Percentiles rank a stretch among this genome's conserved stretches.
These are phyloP conservation scores for Listronotus bonariensis DNA, from an alignment of 1,140 invertebrate genomes.

Conservation along the genomic window DNA sequence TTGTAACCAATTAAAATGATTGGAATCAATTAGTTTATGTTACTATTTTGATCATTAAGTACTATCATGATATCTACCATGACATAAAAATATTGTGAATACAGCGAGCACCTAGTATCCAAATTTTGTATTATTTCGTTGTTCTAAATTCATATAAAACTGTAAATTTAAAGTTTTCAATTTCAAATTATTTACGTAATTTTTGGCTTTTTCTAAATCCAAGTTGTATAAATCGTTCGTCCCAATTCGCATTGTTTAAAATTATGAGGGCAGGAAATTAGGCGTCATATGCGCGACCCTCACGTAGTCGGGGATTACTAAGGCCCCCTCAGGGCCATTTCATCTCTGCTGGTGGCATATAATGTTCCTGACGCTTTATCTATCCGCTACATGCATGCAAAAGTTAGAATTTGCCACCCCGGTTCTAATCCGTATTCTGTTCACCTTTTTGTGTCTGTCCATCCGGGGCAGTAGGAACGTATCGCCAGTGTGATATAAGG, in stretches of 20 bases:
- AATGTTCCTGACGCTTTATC: slow-evolving; percentile 45
- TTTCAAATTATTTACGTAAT: too few species aligned
- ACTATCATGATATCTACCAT: too few species aligned
- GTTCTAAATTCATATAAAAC: too few species aligned
- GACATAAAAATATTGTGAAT: too few species aligned
- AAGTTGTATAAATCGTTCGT: too few species aligned
- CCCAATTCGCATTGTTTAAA: background rate
- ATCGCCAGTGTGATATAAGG: slow-evolving; percentile 49
- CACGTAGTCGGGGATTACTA: slow-evolving; percentile 42
- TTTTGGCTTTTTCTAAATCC: too few species aligned
- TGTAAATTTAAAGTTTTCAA: too few species aligned
- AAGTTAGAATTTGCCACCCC: slow-evolving; percentile 31
- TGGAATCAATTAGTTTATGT: too few species aligned
- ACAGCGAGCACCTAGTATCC: too few species aligned
- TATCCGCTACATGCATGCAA: slow-evolving; percentile 46
- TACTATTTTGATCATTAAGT: too few species aligned
- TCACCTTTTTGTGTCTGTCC: slow-evolving; percentile 34
- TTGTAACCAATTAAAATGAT: too few species aligned
- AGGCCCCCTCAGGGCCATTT: slow-evolving; percentile 33
- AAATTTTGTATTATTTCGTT: too few species aligned
- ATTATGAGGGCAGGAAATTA: slow-evolving; percentile 41
- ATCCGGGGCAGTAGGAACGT: slow-evolving; percentile 33
- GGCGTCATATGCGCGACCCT: slow-evolving; percentile 36
- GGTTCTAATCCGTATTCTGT: slow-evolving; percentile 41
- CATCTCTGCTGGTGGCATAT: slow-evolving; percentile 38